Evolutionary conservation across 1,140 invertebrate genomes (phyloP).

Genomic region (fruit fly (Drosophila melanogaster)): DNA sequence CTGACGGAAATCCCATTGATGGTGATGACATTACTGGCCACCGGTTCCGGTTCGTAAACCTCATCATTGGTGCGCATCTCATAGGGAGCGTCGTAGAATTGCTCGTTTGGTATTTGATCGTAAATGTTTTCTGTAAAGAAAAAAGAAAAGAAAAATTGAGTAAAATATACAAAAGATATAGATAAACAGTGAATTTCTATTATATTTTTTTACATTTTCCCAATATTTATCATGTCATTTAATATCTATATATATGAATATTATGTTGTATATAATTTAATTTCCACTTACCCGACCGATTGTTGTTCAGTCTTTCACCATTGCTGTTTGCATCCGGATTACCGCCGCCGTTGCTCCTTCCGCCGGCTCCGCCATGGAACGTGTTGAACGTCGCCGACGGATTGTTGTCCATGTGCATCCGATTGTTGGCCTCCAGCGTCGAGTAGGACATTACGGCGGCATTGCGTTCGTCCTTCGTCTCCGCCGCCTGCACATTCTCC

Average conservation of each 20-base stretch:
- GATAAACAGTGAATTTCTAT: neutral
- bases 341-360: constrained; percentile 4
- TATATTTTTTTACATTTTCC: too few species aligned
- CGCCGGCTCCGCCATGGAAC: constrained; percentile 57
- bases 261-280: neutral
- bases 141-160: neutral
- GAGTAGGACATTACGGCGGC: constrained; percentile 94
- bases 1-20: constrained; percentile 90
- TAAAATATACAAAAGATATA: neutral
- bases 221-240: too few species aligned
- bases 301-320: constrained; percentile 49
- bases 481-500: constrained; percentile 93
- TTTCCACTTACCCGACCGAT: constrained; percentile 50
- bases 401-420: constrained; percentile 71
- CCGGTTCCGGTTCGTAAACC: constrained; percentile 89
- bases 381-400: constrained; percentile 83
- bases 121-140: constrained; percentile 78
- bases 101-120: constrained; percentile 84
- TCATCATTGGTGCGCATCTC: constrained; percentile 88
- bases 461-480: constrained; percentile 92
- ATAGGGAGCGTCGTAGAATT: constrained; percentile 86
- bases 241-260: too few species aligned
- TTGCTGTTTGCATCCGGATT: constrained; percentile 19
- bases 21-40: constrained; percentile 88
- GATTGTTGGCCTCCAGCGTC: constrained; percentile 84